Evolutionary conservation across 1,140 invertebrate species (phyloP), one percentile per base, ranked within the genome.

Genomic region (Drosophila orosa): DNA sequence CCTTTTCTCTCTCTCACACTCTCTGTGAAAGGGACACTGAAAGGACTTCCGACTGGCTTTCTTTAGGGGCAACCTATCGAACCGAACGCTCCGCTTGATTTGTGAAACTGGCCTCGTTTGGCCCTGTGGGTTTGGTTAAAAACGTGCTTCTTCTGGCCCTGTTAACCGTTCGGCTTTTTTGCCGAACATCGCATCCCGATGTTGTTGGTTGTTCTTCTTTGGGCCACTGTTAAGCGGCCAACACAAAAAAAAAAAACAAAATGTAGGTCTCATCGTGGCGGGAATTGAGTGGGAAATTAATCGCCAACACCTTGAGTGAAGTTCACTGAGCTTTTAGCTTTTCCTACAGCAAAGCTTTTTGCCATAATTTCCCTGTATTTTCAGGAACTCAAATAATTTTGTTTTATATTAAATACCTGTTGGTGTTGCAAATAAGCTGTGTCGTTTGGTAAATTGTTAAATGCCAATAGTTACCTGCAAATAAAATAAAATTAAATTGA

Each of bases 81-180:
- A 84, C 87, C 87, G 82, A 84, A 81, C 83, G 75, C 80, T 78
- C 72, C 80, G 87, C 80, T 90, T 78, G 83, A 90, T 90, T 90
- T 90, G 87, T 90, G 83, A 87, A 87, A 90, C 87, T 90, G 87
- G 87, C 85, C 85, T 89, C 80, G 86, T 90, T 90, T 84, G 85
- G 63, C 45, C 44, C 48, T 47, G 63, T 67, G 74, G 69, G 56
- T 78, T 84, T 74, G 77, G 68, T 84, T 90, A 80, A 89, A 83
- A 89, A 69, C 68, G 44, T 79, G 55, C 55, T 78, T 66, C 71
- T 67, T 56, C 29, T 71, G 55, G 57, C 65, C 19, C 40, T 66
- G 71, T 66, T 74, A 60, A 56, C 61, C 58, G 40, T 62, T 77
- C 79, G 67, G 58, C 33, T 55, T 35, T 35, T 35, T 24, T 19